Percentiles rank a stretch among this genome's conserved stretches.
Evolutionary conservation across 2,888 invertebrate genomes (phyloP).

Genomic region (Apeira syringaria): DNA sequence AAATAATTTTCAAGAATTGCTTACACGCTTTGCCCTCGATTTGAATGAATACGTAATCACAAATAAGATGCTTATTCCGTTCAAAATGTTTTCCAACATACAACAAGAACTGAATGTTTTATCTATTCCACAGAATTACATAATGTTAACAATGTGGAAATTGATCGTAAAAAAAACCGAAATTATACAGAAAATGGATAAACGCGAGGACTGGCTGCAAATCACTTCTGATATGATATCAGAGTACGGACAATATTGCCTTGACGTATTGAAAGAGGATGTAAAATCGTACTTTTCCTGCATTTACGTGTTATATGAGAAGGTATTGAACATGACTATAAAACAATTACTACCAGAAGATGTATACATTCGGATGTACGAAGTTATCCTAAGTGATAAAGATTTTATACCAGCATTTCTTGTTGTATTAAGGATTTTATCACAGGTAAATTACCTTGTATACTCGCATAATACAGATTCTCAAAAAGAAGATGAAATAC

Average conservation of each 20-base stretch:
- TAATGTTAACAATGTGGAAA: conserved; percentile 50
- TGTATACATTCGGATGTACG: conserved; percentile 31
- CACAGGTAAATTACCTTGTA: conserved; percentile 5
- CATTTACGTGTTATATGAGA: conserved; percentile 51
- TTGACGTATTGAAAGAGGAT: conserved; percentile 51
- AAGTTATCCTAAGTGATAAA: conserved; percentile 40
- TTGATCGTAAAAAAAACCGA: conserved; percentile 41
- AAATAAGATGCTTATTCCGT: conserved; percentile 39
- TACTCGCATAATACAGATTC: conserved; percentile 7
- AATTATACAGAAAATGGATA: conserved; percentile 34
- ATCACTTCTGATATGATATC: conserved; percentile 36
- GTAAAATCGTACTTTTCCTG: conserved; percentile 46
- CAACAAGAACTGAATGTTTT: conserved; percentile 36
- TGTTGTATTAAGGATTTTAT: conserved; percentile 39
- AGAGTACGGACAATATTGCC: conserved; percentile 46
- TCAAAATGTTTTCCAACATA: conserved; percentile 42
- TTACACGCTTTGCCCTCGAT: conserved; percentile 38
- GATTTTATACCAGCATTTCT: conserved; percentile 50
- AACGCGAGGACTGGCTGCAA: conserved; percentile 31
- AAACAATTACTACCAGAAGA: conserved; percentile 18
- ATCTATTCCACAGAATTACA: conserved; percentile 49
- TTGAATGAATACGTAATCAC: conserved; percentile 36
- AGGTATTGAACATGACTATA: conserved; percentile 34
- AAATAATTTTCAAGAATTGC: conserved; percentile 35
- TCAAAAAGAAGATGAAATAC: conserved; percentile 28